Evolutionary conservation across 2,113 vertebrate species (phyloP).

Genomic region (Neomonachus schauinslandi): DNA sequence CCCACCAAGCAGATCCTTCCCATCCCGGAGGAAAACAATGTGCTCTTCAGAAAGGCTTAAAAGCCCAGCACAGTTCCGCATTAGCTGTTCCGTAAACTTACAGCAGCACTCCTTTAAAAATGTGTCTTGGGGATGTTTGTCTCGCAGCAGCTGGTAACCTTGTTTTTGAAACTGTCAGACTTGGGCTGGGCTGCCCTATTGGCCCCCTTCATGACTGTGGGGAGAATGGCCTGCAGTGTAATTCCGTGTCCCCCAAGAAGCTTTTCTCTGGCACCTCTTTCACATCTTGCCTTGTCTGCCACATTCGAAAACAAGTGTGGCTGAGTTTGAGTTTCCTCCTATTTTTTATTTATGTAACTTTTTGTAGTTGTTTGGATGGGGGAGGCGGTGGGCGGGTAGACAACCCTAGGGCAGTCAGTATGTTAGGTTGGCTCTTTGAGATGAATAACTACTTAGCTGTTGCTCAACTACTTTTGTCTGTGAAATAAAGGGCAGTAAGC

Average conservation of each 20-base stretch:
- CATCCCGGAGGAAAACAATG: neutral
- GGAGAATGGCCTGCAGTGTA: slow-evolving; percentile 72
- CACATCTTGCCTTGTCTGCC: slow-evolving; percentile 54
- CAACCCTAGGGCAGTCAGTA: rapidly evolving
- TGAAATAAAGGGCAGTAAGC: slow-evolving; percentile 55
- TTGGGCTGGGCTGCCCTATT: slow-evolving; percentile 61
- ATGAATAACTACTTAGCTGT: slow-evolving; percentile 51
- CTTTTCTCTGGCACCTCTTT: slow-evolving; percentile 77
- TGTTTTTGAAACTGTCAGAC: slow-evolving; percentile 81
- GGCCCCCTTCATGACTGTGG: slow-evolving; percentile 6
- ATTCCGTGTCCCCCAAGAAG: slow-evolving; percentile 65
- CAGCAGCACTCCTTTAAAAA: slow-evolving; percentile 63
- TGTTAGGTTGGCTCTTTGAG: slow-evolving; percentile 51
- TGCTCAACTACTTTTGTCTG: slow-evolving; percentile 64
- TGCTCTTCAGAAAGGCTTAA: neutral
- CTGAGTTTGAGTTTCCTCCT: slow-evolving; percentile 37
- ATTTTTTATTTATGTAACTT: slow-evolving; percentile 35
- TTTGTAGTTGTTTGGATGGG: neutral
- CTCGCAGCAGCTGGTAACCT: slow-evolving; percentile 75
- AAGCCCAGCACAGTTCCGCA: neutral
- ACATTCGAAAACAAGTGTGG: neutral
- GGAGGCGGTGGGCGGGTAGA: neutral
- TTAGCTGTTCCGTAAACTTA: slow-evolving; percentile 32
- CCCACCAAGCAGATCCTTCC: neutral
- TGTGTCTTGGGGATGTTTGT: slow-evolving; percentile 76